Percentiles rank a stretch among this genome's conserved stretches.
These are phyloP conservation scores for Ochotona princeps DNA, from an alignment of 2,113 vertebrate species.

Conservation along the genomic window DNA sequence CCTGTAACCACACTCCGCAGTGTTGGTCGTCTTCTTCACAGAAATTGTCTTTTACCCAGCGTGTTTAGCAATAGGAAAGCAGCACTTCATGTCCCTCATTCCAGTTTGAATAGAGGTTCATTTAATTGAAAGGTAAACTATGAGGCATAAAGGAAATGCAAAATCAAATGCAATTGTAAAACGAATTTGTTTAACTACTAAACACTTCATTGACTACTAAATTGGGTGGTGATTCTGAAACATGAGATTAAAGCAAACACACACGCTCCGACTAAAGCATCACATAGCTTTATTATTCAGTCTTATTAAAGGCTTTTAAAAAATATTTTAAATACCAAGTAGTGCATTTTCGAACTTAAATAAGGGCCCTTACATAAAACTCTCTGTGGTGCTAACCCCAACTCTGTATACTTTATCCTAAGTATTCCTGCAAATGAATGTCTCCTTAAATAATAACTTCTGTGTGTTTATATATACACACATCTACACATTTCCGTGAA, in stretches of 20 bases:
- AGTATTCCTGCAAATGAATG: neutral
- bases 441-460: no score
- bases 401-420: neutral
- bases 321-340: neutral
- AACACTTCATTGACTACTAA: neutral
- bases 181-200: neutral
- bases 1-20: neutral
- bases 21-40: neutral
- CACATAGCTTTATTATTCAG: neutral
- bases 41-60: neutral
- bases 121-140: slow-evolving; percentile 8
- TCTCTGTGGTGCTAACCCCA: neutral
- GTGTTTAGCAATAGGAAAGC: neutral
- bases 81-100: neutral
- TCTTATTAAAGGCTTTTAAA: neutral
- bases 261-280: neutral
- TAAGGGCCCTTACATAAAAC: neutral
- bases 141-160: neutral
- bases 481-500: neutral
- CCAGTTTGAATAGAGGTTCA: neutral
- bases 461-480: neutral
- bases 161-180: neutral
- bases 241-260: slow-evolving; percentile 5
- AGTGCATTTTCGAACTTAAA: neutral
- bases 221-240: slow-evolving; percentile 18